A percentile compares a stretch with the other conserved stretches of the same genome.
phyloP scores from a whole-genome alignment of 2,113 vertebrate genomes.

The Epinephelus fuscoguttatus region DNA sequence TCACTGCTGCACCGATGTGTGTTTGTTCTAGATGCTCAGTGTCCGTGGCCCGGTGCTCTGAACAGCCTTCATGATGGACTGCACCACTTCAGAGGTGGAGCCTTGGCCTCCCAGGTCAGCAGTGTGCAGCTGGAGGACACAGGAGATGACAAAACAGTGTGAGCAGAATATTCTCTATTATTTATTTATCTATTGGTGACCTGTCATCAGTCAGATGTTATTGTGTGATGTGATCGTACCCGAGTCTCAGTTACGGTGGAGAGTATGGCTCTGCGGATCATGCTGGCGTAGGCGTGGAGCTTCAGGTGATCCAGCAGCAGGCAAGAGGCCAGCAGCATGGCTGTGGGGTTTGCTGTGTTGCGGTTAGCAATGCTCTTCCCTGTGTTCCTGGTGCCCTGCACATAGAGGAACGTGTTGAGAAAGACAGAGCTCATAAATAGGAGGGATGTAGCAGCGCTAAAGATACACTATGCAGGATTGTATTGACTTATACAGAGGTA shows the following conservation, averaged over 20 bases:
- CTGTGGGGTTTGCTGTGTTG: constrained; percentile 89
- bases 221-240: constrained; percentile 59
- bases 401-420: neutral
- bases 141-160: neutral
- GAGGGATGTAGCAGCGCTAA: neutral
- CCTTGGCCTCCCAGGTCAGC: constrained; percentile 88
- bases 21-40: constrained; percentile 49
- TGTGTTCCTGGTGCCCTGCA: constrained; percentile 89
- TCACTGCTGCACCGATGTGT: neutral
- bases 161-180: neutral
- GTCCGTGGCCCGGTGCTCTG: constrained; percentile 69
- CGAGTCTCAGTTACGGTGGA: constrained; percentile 84
- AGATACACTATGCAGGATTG: no score
- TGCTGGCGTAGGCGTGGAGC: constrained; percentile 84
- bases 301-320: constrained; percentile 88
- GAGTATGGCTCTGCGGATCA: constrained; percentile 87
- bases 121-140: constrained; percentile 83
- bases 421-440: no score
- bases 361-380: constrained; percentile 88
- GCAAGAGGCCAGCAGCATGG: constrained; percentile 87
- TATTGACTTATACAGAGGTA: no score
- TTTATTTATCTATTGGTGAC: neutral
- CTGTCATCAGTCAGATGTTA: neutral
- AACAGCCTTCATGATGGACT: constrained; percentile 81
- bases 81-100: constrained; percentile 86